Conservation (phyloP, 2,797 vertebrate species). For the Arnoldichthys spilopterus region DNA sequence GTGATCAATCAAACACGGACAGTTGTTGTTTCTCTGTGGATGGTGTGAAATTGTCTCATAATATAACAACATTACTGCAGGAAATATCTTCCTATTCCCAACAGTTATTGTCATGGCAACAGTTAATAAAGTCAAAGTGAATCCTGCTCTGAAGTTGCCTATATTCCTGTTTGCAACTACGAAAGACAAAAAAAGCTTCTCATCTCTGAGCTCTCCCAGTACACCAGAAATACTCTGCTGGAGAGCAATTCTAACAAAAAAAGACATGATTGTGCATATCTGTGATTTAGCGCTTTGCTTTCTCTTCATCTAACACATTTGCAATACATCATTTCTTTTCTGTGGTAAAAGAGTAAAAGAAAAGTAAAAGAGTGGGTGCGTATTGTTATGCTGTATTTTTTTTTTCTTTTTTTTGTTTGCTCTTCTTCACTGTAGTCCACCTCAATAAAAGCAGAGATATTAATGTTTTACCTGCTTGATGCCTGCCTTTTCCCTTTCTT, state of each 20-base stretch:
- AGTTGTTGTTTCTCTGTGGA: conserved; percentile 46
- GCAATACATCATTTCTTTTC: conserved; percentile 12
- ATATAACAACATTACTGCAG: conserved; percentile 38
- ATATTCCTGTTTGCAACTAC: background rate
- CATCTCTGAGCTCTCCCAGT: background rate
- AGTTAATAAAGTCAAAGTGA: conserved; percentile 42
- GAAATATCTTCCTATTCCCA: conserved; percentile 42
- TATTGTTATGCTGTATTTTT: conserved; percentile 29
- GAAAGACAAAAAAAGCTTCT: background rate
- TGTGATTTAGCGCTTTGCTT: conserved; percentile 19
- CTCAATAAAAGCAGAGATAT: conserved; percentile 42
- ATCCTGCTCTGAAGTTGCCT: conserved; percentile 15
- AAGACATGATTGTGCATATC: background rate
- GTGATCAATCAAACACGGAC: conserved; percentile 51
- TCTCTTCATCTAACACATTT: conserved; percentile 39
- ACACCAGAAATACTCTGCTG: background rate
- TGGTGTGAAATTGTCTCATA: conserved; percentile 45
- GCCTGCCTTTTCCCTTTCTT: background rate
- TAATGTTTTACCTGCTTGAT: conserved; percentile 30
- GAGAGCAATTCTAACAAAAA: conserved; percentile 11
- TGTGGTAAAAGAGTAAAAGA: no score
- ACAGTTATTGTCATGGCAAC: conserved; percentile 48
- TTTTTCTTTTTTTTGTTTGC: conserved; percentile 7
- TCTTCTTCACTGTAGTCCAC: conserved; percentile 42
- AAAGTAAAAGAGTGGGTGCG: conserved; percentile 28